These are phyloP conservation scores for Tortricodes alternella DNA, from an alignment of 2,888 invertebrate species.

Conservation along the genomic window DNA sequence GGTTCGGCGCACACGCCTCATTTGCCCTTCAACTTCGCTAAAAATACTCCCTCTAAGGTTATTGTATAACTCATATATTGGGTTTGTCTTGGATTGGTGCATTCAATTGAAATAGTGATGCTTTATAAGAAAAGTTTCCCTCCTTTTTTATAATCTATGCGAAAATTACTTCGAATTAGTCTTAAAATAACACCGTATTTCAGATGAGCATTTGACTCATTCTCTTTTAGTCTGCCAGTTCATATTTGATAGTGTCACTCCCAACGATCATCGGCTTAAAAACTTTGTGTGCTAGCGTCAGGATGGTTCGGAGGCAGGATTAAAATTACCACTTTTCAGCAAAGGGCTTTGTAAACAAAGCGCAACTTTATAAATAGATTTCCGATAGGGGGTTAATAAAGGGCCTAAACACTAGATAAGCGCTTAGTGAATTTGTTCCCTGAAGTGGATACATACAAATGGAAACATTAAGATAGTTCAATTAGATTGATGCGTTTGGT, in stretches of 20 bases:
- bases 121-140: background rate
- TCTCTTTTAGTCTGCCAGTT: slow-evolving; percentile 10
- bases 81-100: slow-evolving; percentile 15
- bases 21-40: slow-evolving; percentile 24
- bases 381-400: background rate
- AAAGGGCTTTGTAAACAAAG: slow-evolving; percentile 17
- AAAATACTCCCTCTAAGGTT: slow-evolving; percentile 20
- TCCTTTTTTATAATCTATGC: too few relatives aligned
- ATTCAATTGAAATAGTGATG: background rate
- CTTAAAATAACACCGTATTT: background rate
- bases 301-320: background rate
- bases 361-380: slow-evolving; percentile 18
- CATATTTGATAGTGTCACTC: slow-evolving; percentile 15
- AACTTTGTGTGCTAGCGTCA: slow-evolving; percentile 21
- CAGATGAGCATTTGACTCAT: background rate
- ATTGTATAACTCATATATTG: slow-evolving; percentile 10
- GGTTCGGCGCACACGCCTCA: slow-evolving; percentile 19
- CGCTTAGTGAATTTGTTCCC: background rate
- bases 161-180: too few relatives aligned
- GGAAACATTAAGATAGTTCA: too few relatives aligned
- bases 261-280: slow-evolving; percentile 17
- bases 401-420: background rate
- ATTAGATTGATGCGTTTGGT: too few relatives aligned
- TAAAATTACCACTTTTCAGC: slow-evolving; percentile 13
- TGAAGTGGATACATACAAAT: background rate